Evolutionary conservation across 2,113 vertebrate genomes (phyloP).

Genomic region (Rhinoderma darwinii): DNA sequence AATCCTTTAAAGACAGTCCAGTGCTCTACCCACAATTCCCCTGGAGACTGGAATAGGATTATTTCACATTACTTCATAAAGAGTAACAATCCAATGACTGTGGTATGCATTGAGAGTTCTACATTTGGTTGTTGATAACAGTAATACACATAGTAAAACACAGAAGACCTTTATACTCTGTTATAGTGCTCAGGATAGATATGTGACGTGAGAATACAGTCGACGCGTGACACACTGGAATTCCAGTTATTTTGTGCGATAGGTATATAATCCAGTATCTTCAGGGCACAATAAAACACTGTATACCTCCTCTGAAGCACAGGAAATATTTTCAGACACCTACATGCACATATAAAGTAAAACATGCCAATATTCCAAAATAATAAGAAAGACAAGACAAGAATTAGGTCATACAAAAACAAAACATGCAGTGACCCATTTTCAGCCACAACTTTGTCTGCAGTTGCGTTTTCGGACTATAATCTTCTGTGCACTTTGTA

Average conservation of each 20-base stretch:
- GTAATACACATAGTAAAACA: neutral
- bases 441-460: neutral
- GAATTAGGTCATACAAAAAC: conserved; percentile 13
- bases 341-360: conserved; percentile 50
- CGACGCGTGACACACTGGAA: conserved; percentile 28
- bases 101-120: neutral
- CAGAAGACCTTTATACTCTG: conserved; percentile 12
- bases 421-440: conserved; percentile 26
- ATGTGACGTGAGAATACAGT: neutral
- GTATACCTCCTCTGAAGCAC: conserved; percentile 4
- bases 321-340: conserved; percentile 24
- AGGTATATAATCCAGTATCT: conserved; percentile 7
- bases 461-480: neutral
- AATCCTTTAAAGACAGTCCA: neutral
- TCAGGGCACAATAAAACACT: conserved; percentile 30
- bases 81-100: neutral
- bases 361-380: conserved; percentile 15
- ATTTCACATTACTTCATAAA: neutral
- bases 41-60: neutral
- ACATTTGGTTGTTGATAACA: neutral
- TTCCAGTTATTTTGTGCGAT: conserved; percentile 40
- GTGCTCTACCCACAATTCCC: neutral
- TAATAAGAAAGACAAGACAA: neutral
- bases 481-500: neutral
- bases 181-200: neutral